A percentile compares a stretch with the other conserved stretches of the same genome.
Conservation (phyloP, 2,888 invertebrate genomes). For the Tuberolachnus salignus region DNA sequence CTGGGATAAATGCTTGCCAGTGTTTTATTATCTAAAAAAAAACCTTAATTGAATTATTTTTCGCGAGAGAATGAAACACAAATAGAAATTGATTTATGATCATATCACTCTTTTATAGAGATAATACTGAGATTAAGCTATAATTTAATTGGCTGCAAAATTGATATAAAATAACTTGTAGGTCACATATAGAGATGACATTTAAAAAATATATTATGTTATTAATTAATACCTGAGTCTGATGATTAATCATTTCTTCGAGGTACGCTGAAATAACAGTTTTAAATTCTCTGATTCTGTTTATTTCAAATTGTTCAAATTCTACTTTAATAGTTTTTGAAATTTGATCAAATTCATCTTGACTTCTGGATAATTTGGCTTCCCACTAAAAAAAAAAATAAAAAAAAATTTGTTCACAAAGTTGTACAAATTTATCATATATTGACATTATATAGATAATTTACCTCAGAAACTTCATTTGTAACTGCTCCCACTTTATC, state of each 20-base stretch:
- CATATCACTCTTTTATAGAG: too few species aligned
- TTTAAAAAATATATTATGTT: background rate
- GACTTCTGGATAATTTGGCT: slow-evolving; percentile 92
- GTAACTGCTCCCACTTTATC: slow-evolving; percentile 89
- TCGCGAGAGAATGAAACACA: too few species aligned
- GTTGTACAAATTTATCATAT: background rate
- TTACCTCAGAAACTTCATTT: slow-evolving; percentile 90
- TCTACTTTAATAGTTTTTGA: slow-evolving; percentile 93
- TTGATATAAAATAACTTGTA: too few species aligned
- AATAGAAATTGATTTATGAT: too few species aligned
- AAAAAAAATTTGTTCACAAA: slow-evolving; percentile 16
- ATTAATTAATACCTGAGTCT: slow-evolving; percentile 68
- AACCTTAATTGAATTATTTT: slow-evolving; percentile 37
- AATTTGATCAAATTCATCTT: slow-evolving; percentile 94
- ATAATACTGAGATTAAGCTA: too few species aligned
- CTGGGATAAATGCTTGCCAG: slow-evolving; percentile 96
- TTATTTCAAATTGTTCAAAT: slow-evolving; percentile 88
- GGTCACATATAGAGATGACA: too few species aligned
- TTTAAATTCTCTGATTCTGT: slow-evolving; percentile 88
- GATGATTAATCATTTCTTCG: slow-evolving; percentile 91
- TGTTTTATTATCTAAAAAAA: slow-evolving; percentile 79
- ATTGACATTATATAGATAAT: background rate
- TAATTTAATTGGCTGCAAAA: too few species aligned
- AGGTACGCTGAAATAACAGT: slow-evolving; percentile 87
- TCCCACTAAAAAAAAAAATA: slow-evolving; percentile 75